Conservation (phyloP, 1,140 invertebrate species). For the Prorops nasuta region DNA sequence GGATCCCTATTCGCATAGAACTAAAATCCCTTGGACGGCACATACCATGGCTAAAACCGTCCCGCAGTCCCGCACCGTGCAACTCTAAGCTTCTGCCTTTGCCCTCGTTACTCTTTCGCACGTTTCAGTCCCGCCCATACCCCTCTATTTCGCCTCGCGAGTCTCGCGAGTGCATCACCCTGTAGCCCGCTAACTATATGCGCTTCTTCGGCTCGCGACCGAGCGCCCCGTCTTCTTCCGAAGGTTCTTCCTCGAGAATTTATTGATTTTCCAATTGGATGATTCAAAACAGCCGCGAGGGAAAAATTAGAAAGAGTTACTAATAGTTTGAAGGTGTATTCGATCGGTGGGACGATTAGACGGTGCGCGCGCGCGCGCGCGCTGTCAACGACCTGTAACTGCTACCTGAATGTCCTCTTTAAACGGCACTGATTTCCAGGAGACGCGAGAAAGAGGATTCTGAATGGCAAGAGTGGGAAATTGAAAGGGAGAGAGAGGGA, state of each 20-base stretch:
- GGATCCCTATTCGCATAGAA: too few relatives aligned
- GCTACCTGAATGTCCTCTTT: too few relatives aligned
- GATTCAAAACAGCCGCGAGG: constrained; percentile 20
- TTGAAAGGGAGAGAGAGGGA: too few relatives aligned
- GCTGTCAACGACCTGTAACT: too few relatives aligned
- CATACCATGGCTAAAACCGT: constrained; percentile 45
- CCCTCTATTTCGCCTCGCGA: constrained; percentile 56
- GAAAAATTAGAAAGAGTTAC: constrained; percentile 57
- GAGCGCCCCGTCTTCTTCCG: background rate
- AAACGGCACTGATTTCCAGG: too few relatives aligned
- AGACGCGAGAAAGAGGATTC: too few relatives aligned
- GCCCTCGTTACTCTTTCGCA: constrained; percentile 8
- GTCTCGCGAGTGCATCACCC: constrained; percentile 18
- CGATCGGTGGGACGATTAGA: constrained; percentile 56
- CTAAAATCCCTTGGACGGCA: constrained; percentile 38
- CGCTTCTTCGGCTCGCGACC: background rate
- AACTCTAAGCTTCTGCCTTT: constrained; percentile 20
- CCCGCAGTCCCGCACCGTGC: constrained; percentile 22
- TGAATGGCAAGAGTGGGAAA: too few relatives aligned
- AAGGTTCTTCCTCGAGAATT: background rate
- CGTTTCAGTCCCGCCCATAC: constrained; percentile 21
- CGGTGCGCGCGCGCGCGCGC: constrained; percentile 36
- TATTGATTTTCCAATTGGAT: constrained; percentile 3
- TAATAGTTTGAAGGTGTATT: constrained; percentile 58
- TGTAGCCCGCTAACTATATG: background rate